Base-by-base conservation (phyloP, 2,888 invertebrate species). In the Cerastis rubricosa region DNA sequence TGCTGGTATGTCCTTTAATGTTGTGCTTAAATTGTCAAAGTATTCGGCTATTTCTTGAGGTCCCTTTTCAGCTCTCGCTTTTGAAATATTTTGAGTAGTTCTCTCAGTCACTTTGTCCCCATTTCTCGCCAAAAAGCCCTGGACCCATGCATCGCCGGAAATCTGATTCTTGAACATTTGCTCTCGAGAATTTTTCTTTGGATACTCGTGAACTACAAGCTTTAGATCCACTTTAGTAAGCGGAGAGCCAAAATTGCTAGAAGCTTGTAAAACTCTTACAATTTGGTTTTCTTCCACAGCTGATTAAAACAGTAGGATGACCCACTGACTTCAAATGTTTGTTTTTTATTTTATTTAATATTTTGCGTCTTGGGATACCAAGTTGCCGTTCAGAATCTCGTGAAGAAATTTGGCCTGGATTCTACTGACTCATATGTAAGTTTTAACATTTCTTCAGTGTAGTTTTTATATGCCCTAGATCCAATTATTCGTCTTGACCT, bases 1-100 rank as follows among this genome's bases (percentile, higher is more conserved):
- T 22, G 80, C 40, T 35, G 71, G 71, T 25, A 77, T 67, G 45
- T 80, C 43, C 19, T 57, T 25, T 25, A 69, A 69, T 57, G 43
- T 69, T 57, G 25, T 69, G 17, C 68, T 17, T 68, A 68, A 68
- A 40, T 69, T 69, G 19, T 43, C 25, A 54, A 69, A 69, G n/a
- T n/a, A n/a, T n/a, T n/a, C n/a, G n/a, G n/a, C n/a, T n/a, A n/a
- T n/a, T n/a, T n/a, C n/a, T n/a, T n/a, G n/a, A n/a, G n/a, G n/a
- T n/a, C n/a, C n/a, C n/a, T n/a, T n/a, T n/a, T n/a, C n/a, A n/a
- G n/a, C n/a, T n/a, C n/a, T n/a, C n/a, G n/a, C n/a, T n/a, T n/a
- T n/a, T n/a, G n/a, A n/a, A n/a, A n/a, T n/a, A n/a, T n/a, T n/a
- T n/a, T n/a, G n/a, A n/a, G n/a, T n/a, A n/a, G n/a, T n/a, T n/a